Evolutionary conservation across 1,140 invertebrate species (phyloP).

Genomic region (Andrena cerasifolii): DNA sequence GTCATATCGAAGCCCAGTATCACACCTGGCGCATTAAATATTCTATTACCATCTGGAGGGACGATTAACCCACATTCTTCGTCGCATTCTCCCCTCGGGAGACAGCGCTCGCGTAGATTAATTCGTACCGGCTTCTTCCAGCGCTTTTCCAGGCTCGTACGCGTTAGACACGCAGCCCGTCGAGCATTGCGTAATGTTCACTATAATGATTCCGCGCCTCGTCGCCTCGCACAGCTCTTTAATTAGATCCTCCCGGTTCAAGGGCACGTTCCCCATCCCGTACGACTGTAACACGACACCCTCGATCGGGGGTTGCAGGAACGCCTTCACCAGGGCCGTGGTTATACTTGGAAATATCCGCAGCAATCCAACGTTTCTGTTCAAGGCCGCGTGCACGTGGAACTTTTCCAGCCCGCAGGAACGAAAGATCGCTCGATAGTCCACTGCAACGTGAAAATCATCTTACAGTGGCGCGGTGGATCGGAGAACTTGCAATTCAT

Average conservation of each 20-base stretch:
- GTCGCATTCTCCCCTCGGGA: no score
- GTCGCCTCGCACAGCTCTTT: conserved; percentile 88
- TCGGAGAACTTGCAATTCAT: no score
- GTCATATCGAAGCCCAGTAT: conserved; percentile 97
- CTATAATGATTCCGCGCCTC: conserved; percentile 91
- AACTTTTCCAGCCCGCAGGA: conserved; percentile 89
- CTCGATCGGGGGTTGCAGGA: conserved; percentile 92
- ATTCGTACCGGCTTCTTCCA: conserved; percentile 72
- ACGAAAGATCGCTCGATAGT: conserved; percentile 90
- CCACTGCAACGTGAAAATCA: conserved; percentile 83
- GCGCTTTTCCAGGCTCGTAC: conserved; percentile 90
- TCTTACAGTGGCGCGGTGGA: not conserved
- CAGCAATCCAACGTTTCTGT: conserved; percentile 92
- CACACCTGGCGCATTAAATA: conserved; percentile 84
- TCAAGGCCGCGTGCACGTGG: conserved; percentile 89
- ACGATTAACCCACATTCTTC: no score
- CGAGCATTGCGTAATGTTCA: conserved; percentile 96
- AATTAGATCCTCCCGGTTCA: conserved; percentile 91
- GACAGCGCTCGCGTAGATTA: no score
- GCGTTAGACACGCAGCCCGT: conserved; percentile 88
- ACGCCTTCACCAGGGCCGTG: conserved; percentile 88
- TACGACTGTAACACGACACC: conserved; percentile 97
- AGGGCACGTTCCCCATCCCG: conserved; percentile 96
- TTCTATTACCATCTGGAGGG: not conserved
- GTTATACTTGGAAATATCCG: conserved; percentile 96